These are phyloP conservation scores for Cheilosia grossa DNA, from an alignment of 2,888 invertebrate genomes.

Conservation along the genomic window DNA sequence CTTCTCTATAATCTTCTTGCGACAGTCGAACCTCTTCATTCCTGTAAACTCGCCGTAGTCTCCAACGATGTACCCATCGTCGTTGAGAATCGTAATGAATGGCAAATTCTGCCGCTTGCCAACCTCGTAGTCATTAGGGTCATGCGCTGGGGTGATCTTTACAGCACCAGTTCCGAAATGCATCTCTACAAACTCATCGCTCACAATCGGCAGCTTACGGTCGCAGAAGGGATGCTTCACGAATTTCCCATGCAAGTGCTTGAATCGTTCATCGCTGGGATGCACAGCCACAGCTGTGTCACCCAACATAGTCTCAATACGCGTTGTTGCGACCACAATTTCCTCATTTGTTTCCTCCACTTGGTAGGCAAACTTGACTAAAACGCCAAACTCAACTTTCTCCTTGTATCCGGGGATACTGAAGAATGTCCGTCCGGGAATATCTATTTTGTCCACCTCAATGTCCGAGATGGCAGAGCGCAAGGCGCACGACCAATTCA, in stretches of 20 bases:
- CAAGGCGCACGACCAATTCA: slow-evolving; percentile 99
- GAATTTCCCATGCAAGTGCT: slow-evolving; percentile 90
- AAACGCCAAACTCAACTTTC: slow-evolving; percentile 95
- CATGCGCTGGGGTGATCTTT: slow-evolving; percentile 99
- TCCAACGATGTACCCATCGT: slow-evolving; percentile 92
- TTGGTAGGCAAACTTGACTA: slow-evolving; percentile 96
- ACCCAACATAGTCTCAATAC: slow-evolving; percentile 99
- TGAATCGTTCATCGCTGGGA: slow-evolving; percentile 94
- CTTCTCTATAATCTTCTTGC: slow-evolving; percentile 90
- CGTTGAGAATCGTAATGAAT: slow-evolving; percentile 94
- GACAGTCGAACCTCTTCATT: slow-evolving; percentile 95
- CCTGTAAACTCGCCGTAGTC: slow-evolving; percentile 92
- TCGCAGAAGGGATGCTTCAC: slow-evolving; percentile 95
- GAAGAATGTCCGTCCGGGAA: slow-evolving; percentile 92
- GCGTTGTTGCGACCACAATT: slow-evolving; percentile 97
- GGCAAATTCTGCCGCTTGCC: slow-evolving; percentile 94
- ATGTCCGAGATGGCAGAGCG: slow-evolving; percentile 99
- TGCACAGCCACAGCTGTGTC: slow-evolving; percentile 99
- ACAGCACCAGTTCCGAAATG: slow-evolving; percentile 99
- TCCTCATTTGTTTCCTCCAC: slow-evolving; percentile 87
- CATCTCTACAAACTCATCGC: slow-evolving; percentile 97
- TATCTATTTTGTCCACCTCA: slow-evolving; percentile 97
- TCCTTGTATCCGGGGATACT: slow-evolving; percentile 90
- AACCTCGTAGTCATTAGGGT: slow-evolving; percentile 97
- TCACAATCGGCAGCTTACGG: slow-evolving; percentile 93